Evolutionary conservation across 2,888 invertebrate genomes (phyloP).

Genomic region (Aethes cnicana): DNA sequence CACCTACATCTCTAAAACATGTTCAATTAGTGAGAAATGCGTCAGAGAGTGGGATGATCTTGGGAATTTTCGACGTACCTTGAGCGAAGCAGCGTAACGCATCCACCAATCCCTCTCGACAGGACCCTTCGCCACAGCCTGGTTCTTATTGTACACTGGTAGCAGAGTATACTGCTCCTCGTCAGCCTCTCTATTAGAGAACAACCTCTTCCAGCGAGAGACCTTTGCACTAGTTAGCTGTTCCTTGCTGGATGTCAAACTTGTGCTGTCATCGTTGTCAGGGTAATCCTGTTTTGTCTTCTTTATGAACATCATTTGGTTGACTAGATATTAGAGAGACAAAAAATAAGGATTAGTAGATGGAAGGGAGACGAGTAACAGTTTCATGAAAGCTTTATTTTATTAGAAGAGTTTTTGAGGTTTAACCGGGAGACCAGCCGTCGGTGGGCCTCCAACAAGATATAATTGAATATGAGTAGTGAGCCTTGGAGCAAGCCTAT

Average conservation of each 20-base stretch:
- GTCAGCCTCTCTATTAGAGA: slow-evolving; percentile 43
- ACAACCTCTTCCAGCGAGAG: slow-evolving; percentile 46
- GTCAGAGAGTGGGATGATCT: no score
- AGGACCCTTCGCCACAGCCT: slow-evolving; percentile 31
- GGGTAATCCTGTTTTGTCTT: slow-evolving; percentile 27
- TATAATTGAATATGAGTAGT: no score
- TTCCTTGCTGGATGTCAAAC: neutral
- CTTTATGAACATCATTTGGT: slow-evolving; percentile 40
- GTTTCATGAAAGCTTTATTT: no score
- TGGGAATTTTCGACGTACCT: slow-evolving; percentile 38
- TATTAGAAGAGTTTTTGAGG: no score
- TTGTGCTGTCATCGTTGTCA: slow-evolving; percentile 21
- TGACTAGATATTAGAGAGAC: slow-evolving; percentile 3
- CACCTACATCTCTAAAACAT: no score
- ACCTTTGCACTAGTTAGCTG: slow-evolving; percentile 37
- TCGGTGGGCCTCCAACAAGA: no score
- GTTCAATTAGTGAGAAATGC: no score
- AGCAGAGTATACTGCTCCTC: slow-evolving; percentile 59
- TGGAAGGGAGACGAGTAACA: no score
- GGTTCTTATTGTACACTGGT: slow-evolving; percentile 47
- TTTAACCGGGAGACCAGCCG: no score
- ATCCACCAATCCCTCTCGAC: slow-evolving; percentile 63
- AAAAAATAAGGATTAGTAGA: no score
- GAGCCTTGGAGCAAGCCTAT: no score
- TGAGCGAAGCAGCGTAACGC: slow-evolving; percentile 52